A percentile compares a stretch with the other conserved stretches of the same genome.
Evolutionary conservation across 2,113 vertebrate genomes (phyloP).

Genomic region (Oreochromis tanganicae): DNA sequence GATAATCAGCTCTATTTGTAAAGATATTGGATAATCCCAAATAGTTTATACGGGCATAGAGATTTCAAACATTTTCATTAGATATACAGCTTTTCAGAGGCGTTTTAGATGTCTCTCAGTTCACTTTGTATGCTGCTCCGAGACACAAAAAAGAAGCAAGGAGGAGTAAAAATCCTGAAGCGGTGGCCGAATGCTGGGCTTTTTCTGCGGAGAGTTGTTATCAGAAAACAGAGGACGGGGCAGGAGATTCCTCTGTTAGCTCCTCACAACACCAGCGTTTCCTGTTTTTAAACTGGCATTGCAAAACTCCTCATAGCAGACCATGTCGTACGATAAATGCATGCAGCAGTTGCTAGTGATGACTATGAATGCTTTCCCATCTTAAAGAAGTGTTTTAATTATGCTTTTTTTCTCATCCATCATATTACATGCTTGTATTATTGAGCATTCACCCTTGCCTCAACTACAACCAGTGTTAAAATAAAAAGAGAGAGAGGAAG

Average conservation of each 20-base stretch:
- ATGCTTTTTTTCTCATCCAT: background rate
- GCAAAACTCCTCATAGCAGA: background rate
- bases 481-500: background rate
- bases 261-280: background rate
- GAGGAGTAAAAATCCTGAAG: conserved; percentile 9
- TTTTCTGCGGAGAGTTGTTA: background rate
- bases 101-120: conserved; percentile 52
- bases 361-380: background rate
- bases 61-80: conserved; percentile 73
- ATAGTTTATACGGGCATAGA: conserved; percentile 69
- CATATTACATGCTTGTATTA: conserved; percentile 14
- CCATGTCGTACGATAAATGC: background rate
- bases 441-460: background rate
- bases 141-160: conserved; percentile 44
- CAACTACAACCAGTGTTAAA: conserved; percentile 1
- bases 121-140: background rate
- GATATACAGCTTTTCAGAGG: conserved; percentile 48
- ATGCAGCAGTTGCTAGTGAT: background rate
- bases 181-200: background rate
- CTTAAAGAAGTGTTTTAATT: background rate
- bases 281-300: background rate
- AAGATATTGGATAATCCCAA: conserved; percentile 76
- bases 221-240: background rate
- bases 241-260: background rate
- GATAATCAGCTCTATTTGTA: conserved; percentile 77